Evolutionary conservation across 2,888 invertebrate genomes (phyloP), one percentile per base, ranked within the genome.

Genomic region (Dolichomitus sp.): DNA sequence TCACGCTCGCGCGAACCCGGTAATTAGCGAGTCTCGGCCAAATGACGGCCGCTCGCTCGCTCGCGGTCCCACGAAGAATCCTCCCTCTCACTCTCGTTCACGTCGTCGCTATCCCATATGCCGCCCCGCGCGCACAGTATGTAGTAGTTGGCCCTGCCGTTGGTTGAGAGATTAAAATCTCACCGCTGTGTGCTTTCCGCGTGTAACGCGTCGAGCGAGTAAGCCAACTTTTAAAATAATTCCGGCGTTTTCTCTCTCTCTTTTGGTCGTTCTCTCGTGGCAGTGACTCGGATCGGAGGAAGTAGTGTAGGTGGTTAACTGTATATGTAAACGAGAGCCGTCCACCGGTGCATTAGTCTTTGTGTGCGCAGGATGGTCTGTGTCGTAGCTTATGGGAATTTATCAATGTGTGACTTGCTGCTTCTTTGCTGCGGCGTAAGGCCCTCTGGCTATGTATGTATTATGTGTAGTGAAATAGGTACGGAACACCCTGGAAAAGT

Each of bases 1-100:
- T 92, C 90, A 91, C 91, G 92, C 91, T 92, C 90, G 90, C 91
- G 91, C 92, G 90, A 91, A 89, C 90, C 86, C 87, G 90, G 90
- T 93, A 93, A 93, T 93, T 93, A 93, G 92, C 88, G 85, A 88
- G 87, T 88, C 88, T 88, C 87, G 88, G 84, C 90, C 91, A 92
- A 93, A 92, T 92, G 91, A 92, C 90, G 90, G 88, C 77, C 80
- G 76, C 73, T 68, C 65, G 81, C 89, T 72, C 76, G 76, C 66
- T 69, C 68, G 81, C 89, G 91, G 90, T 93, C 92, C 92, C 92
- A 91, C 91, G 91, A 87, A 87, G 81, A 37, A 9, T 9, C 9
- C 37, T 77, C 78, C 61, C 45, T 72, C 80, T 80, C 65, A 52
- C 77, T 80, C 73, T 61, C 19, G 57, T 79, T 77, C 83, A 74